Conservation (phyloP, 2,113 vertebrate genomes). For the Ia io region DNA sequence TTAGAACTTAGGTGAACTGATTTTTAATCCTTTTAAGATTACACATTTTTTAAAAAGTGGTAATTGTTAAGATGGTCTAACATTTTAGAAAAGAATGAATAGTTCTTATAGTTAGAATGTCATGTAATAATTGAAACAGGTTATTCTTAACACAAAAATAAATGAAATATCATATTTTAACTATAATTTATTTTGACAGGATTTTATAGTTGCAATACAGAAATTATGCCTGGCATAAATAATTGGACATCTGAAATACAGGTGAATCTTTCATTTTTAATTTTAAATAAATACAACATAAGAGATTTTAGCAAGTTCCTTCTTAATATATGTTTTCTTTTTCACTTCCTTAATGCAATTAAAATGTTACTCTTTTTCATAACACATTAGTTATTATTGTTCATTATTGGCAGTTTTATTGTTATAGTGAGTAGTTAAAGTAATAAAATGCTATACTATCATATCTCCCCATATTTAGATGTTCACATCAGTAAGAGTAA, state of each 20-base stretch:
- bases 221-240: conserved; percentile 97
- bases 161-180: conserved; percentile 35
- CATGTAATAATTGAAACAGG: conserved; percentile 11
- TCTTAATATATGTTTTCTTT: not conserved
- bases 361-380: not conserved
- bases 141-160: not conserved
- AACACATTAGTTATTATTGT: not conserved
- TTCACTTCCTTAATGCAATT: not conserved
- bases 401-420: not conserved
- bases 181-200: conserved; percentile 82
- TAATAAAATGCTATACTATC: not conserved
- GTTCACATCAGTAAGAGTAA: conserved; percentile 97
- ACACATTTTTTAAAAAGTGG: not conserved
- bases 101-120: not conserved
- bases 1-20: not conserved
- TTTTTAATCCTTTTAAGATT: conserved; percentile 10
- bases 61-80: not conserved
- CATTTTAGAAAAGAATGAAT: not conserved
- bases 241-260: conserved; percentile 98
- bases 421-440: not conserved
- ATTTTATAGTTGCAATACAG: conserved; percentile 98
- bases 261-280: conserved; percentile 79
- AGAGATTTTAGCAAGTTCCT: not conserved
- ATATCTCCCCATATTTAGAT: conserved; percentile 85
- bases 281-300: not conserved